Conservation (phyloP, 2,888 invertebrate genomes). For the Fabriciana adippe region DNA sequence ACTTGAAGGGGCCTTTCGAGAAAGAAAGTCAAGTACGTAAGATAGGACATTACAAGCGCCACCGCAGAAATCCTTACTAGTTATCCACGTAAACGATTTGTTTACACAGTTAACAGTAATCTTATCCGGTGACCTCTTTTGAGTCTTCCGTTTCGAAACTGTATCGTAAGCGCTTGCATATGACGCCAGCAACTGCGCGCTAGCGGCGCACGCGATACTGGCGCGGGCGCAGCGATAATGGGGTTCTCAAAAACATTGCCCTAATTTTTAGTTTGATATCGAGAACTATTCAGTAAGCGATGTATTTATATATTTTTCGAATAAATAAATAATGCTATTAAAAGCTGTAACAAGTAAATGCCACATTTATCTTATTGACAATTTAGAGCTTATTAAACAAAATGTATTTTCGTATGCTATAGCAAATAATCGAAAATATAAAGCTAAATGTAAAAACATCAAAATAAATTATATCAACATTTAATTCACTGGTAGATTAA, state of each 20-base stretch:
- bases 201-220: slow-evolving; percentile 27
- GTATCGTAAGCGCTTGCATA: slow-evolving; percentile 55
- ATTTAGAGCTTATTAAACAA: not conserved
- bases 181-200: slow-evolving; percentile 38
- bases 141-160: slow-evolving; percentile 80
- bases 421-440: not conserved
- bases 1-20: not conserved
- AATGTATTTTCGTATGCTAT: not conserved
- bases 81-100: slow-evolving; percentile 81
- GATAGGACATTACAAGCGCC: slow-evolving; percentile 52
- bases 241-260: slow-evolving; percentile 41
- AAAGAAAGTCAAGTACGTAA: not conserved
- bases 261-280: slow-evolving; percentile 41
- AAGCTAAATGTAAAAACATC: not conserved
- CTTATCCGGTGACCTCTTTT: slow-evolving; percentile 82
- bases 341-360: too few relatives aligned
- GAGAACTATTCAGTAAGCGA: slow-evolving; percentile 33
- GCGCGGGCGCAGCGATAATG: slow-evolving; percentile 37
- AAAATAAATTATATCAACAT: slow-evolving; percentile 20
- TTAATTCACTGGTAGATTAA: slow-evolving; percentile 24
- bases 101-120: slow-evolving; percentile 81
- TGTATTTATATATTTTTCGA: slow-evolving; percentile 26
- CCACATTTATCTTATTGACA: too few relatives aligned
- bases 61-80: slow-evolving; percentile 75
- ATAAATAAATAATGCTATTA: not conserved